phyloP scores from a whole-genome alignment of 1,140 invertebrate species.

The Saxidomus purpurata region DNA sequence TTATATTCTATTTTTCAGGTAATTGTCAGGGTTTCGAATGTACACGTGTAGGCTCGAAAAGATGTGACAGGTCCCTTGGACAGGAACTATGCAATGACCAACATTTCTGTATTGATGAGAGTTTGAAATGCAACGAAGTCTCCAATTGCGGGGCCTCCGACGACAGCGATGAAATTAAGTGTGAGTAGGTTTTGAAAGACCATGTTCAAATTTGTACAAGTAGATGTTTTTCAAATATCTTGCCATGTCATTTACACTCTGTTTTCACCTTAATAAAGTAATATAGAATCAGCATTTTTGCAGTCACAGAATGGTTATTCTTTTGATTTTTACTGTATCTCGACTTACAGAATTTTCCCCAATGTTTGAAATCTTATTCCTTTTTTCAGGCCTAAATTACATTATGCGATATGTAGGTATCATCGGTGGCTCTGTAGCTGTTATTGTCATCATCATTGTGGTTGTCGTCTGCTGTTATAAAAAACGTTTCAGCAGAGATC shows the following conservation, averaged over 20 bases:
- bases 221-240: no score
- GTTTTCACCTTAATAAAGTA: no score
- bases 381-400: conserved; percentile 65
- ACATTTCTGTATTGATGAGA: conserved; percentile 75
- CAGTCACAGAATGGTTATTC: no score
- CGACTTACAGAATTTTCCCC: no score
- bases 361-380: no score
- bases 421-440: conserved; percentile 17
- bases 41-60: conserved; percentile 9
- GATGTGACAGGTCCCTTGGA: conserved; percentile 17
- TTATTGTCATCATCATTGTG: conserved; percentile 32
- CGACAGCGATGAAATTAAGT: conserved; percentile 78
- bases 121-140: conserved; percentile 76
- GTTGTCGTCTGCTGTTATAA: conserved; percentile 32
- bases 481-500: conserved; percentile 27
- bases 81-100: conserved; percentile 56
- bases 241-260: no score
- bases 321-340: no score
- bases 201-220: no score
- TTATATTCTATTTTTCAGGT: no score
- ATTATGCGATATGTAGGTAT: conserved; percentile 58
- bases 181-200: conserved; percentile 56
- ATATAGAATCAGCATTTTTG: no score
- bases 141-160: conserved; percentile 79
- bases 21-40: conserved; percentile 58